Percentiles rank a stretch among this genome's conserved stretches.
These are phyloP conservation scores for Lepidotrigona ventralis DNA, from an alignment of 1,140 invertebrate species.

Conservation along the genomic window DNA sequence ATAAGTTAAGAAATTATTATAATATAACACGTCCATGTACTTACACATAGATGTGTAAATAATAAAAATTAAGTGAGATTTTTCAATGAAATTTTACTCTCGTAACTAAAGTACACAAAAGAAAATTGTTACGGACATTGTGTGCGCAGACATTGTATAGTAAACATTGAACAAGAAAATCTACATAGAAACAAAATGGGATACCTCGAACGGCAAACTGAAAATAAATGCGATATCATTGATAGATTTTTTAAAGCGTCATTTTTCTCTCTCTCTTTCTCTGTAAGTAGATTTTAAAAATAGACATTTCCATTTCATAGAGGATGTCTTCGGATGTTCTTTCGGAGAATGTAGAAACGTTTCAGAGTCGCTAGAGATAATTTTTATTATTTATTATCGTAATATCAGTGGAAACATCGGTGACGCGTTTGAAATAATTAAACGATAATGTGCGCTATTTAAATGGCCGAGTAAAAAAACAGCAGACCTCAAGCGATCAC, in stretches of 20 bases:
- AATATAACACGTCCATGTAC: not conserved
- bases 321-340: too few species aligned
- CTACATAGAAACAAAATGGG: not conserved
- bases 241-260: not conserved
- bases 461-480: not conserved
- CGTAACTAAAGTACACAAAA: not conserved
- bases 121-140: not conserved
- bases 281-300: too few species aligned
- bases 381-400: not conserved
- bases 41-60: not conserved
- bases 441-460: not conserved
- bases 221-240: not conserved
- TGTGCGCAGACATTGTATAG: not conserved
- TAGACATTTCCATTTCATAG: not conserved
- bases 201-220: not conserved
- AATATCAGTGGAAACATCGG: not conserved
- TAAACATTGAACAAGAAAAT: not conserved
- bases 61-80: not conserved
- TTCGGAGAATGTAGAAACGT: not conserved
- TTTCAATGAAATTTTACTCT: not conserved
- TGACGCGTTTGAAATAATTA: too few species aligned
- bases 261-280: not conserved
- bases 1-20: too few species aligned
- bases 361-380: not conserved
- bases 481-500: not conserved